A percentile compares a stretch with the other conserved stretches of the same genome.
Conservation (phyloP, 2,888 invertebrate species). For the Horisme vitalbata region DNA sequence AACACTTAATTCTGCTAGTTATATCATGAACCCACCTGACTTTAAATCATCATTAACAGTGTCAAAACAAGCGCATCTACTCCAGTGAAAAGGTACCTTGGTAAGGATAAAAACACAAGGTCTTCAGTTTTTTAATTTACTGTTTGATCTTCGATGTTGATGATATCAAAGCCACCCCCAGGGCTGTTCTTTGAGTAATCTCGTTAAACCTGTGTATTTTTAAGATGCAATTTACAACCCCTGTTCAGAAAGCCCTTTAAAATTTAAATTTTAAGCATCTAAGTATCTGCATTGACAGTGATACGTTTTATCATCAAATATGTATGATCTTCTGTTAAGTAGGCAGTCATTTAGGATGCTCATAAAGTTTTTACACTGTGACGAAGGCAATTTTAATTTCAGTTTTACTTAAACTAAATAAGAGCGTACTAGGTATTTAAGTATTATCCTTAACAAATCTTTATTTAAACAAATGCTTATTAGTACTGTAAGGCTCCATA, state of each 20-base stretch:
- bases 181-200: constrained; percentile 52
- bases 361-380: too few relatives aligned
- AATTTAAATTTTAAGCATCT: constrained; percentile 58
- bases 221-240: constrained; percentile 69
- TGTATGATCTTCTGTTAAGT: constrained; percentile 39
- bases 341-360: constrained; percentile 1
- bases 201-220: constrained; percentile 71
- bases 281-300: constrained; percentile 42
- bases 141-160: constrained; percentile 67
- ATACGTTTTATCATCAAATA: constrained; percentile 43
- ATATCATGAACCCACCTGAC: constrained; percentile 24
- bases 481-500: too few relatives aligned
- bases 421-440: neutral
- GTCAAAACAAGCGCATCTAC: constrained; percentile 22
- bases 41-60: constrained; percentile 37
- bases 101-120: too few relatives aligned
- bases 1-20: constrained; percentile 1
- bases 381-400: neutral
- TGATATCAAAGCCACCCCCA: constrained; percentile 64
- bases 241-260: constrained; percentile 55
- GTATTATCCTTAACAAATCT: too few relatives aligned
- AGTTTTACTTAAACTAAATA: neutral
- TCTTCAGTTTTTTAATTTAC: constrained; percentile 52
- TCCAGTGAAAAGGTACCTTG: constrained; percentile 39
- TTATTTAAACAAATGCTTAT: too few relatives aligned